Percentiles rank a stretch among this genome's conserved stretches.
Conservation (phyloP, 1,140 invertebrate genomes). For the Palaemon carinicauda region DNA sequence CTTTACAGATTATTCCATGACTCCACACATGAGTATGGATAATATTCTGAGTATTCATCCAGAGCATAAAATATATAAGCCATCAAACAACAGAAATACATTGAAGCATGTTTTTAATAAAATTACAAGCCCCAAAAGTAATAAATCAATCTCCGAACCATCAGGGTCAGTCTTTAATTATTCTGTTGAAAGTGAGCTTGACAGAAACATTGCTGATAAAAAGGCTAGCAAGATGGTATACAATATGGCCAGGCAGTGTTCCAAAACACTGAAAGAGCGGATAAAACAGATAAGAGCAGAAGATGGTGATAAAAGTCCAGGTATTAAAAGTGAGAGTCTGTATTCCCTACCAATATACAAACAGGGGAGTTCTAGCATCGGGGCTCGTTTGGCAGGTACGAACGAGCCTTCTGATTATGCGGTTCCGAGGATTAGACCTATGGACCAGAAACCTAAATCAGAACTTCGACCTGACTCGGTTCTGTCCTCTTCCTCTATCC, state of each 20-base stretch:
- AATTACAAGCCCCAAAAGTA: slow-evolving; percentile 42
- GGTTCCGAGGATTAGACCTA: slow-evolving; percentile 74
- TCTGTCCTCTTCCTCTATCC: slow-evolving; percentile 67
- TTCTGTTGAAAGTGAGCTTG: slow-evolving; percentile 38
- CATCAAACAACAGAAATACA: slow-evolving; percentile 66
- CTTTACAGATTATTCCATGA: slow-evolving; percentile 66
- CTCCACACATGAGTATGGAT: slow-evolving; percentile 65
- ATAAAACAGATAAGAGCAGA: slow-evolving; percentile 60
- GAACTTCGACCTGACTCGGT: slow-evolving; percentile 65
- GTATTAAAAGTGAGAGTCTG: neutral
- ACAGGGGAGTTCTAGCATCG: slow-evolving; percentile 82
- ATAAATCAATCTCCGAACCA: slow-evolving; percentile 25
- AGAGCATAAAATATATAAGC: slow-evolving; percentile 79
- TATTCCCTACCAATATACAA: slow-evolving; percentile 68
- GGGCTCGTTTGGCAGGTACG: slow-evolving; percentile 81
- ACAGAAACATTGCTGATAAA: slow-evolving; percentile 37
- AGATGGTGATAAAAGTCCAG: slow-evolving; percentile 38
- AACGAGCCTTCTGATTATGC: slow-evolving; percentile 77
- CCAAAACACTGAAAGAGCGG: slow-evolving; percentile 64
- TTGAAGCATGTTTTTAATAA: slow-evolving; percentile 65
- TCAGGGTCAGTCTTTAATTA: slow-evolving; percentile 22
- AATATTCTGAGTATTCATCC: slow-evolving; percentile 72
- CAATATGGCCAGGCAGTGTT: slow-evolving; percentile 63
- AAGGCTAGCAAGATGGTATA: slow-evolving; percentile 60
- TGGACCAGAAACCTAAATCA: slow-evolving; percentile 65